These are phyloP conservation scores for Antheraea assamensis DNA, from an alignment of 2,888 invertebrate species.

Conservation along the genomic window DNA sequence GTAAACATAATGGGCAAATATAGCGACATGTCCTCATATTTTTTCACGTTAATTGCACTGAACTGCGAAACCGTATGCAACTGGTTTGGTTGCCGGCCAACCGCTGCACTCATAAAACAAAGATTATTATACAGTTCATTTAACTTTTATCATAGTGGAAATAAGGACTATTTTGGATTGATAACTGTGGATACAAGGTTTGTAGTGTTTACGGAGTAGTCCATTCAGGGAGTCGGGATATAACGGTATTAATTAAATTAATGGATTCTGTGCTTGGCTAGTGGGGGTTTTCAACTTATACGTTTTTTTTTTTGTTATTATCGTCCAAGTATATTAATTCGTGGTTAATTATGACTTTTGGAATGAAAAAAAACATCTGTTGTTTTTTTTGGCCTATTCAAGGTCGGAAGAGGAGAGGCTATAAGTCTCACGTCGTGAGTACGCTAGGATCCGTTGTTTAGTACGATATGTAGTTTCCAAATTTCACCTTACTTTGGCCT, in stretches of 20 bases:
- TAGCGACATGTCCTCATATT: conserved; percentile 30
- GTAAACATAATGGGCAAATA: neutral
- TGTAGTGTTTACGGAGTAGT: conserved; percentile 29
- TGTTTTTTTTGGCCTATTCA: too few species aligned
- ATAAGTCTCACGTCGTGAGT: too few species aligned
- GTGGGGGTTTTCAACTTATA: conserved; percentile 11
- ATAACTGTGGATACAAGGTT: conserved; percentile 11
- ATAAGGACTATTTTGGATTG: neutral
- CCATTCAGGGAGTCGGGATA: conserved; percentile 33
- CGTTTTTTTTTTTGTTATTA: neutral
- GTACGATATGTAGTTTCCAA: neutral
- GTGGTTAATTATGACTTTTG: conserved; percentile 6
- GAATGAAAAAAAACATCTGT: too few species aligned
- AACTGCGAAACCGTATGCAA: conserved; percentile 35
- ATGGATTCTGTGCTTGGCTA: conserved; percentile 36
- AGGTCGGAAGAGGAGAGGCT: too few species aligned
- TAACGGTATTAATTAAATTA: conserved; percentile 49
- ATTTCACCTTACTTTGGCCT: too few species aligned
- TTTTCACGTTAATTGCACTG: conserved; percentile 45
- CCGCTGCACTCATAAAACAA: conserved; percentile 28
- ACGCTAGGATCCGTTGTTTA: too few species aligned
- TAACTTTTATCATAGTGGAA: neutral
- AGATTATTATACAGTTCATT: conserved; percentile 12
- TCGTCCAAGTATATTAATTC: neutral
- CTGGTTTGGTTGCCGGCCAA: conserved; percentile 37